Base-by-base conservation (phyloP, 2,888 invertebrate species). In the Melikaiella ostensackeni region DNA sequence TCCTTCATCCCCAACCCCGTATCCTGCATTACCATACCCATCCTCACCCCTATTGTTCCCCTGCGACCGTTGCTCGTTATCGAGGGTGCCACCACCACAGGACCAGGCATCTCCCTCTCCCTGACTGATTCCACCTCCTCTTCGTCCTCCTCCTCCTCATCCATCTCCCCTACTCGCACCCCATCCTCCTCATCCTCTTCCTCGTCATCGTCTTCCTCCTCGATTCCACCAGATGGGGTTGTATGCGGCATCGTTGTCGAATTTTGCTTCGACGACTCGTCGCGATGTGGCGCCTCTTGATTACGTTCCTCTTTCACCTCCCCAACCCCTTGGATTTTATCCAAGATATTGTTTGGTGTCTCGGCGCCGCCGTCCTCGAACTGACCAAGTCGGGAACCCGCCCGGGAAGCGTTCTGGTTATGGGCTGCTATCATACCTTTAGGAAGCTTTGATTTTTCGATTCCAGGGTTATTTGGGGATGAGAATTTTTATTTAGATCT, bases 221-320 rank as follows among this genome's bases (percentile, higher is more conserved):
- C 70, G 42, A 83, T 78, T 73, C 83, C 81, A 86, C 83, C 83
- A 84, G 55, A 70, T 50, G 70, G 70, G 11, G 50, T 27, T 50
- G n/a, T 50, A 46, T 70, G 50, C n/a, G 33, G n/a, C 70, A 70
- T 70, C 64, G 62, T 57, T 59, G 77, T 79, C 13, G 61, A 57
- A 30, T 50, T 77, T 50, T 50, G 82, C 81, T 84, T 92, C 89
- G 91, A 89, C 7, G 90, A 88, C 70, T 88, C 90, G 83, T 91
- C 92, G 88, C 87, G 85, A 82, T 88, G 91, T 86, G 91, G 88
- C 92, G 93, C 80, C 93, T 92, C 86, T 90, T 93, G 77, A 66
- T 76, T 79, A 7, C 76, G 76, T 90, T 92, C 79, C 89, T 92
- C 84, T 92, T 92, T 92, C 91, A 92, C 92, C 92, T 80, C 81